Evolutionary conservation across 2,113 vertebrate species (phyloP), one percentile per base, ranked within the genome.

Genomic region (Galbula dea): DNA sequence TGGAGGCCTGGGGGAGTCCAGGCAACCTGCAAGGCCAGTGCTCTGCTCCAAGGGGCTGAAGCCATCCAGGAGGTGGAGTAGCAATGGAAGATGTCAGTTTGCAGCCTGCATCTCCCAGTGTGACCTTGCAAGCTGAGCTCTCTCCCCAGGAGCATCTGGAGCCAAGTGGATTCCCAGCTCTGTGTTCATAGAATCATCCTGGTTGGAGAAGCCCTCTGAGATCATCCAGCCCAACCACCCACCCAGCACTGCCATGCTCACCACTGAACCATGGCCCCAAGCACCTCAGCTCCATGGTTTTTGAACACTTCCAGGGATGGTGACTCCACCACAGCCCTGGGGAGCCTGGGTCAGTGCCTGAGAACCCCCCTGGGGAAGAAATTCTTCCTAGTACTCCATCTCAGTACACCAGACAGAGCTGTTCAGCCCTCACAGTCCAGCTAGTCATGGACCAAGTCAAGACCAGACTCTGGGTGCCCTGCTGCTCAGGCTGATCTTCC

Each of bases 161-260:
- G 54, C n/a, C 1, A 0, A 0, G 1, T 45, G 24, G 34, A 0
- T 23, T 34, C 34, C 17, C 75, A 36, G 58, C 54, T 24, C 69
- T 1, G 36, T 3, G 18, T 66, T 16, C 5, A 43, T 15, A 12
- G 41, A 43, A 15, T 43, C 41, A 43, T 43, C 15, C 11, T 43
- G 41, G 41, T 43, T 43, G 41, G 41, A 43, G 15, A 43, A 43
- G 41, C 11, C 41, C 41, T 43, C 41, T 43, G 41, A 43, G 41
- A 11, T 43, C 41, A 43, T 43, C 41, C 41, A 43, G 41, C 15
- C 41, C 41, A 43, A 43, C 41, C 41, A 43, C 15, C 41, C 41
- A 43, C 41, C 41, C 41, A 11, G 15, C 41, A 43, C 41, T 43
- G 41, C 41, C 41, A 43, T 43, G 15, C 41, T 43, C 41, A 43